Percentiles rank a stretch among this genome's conserved stretches.
These are phyloP conservation scores for Phortica variegata DNA, from an alignment of 1,140 invertebrate genomes.

Conservation along the genomic window DNA sequence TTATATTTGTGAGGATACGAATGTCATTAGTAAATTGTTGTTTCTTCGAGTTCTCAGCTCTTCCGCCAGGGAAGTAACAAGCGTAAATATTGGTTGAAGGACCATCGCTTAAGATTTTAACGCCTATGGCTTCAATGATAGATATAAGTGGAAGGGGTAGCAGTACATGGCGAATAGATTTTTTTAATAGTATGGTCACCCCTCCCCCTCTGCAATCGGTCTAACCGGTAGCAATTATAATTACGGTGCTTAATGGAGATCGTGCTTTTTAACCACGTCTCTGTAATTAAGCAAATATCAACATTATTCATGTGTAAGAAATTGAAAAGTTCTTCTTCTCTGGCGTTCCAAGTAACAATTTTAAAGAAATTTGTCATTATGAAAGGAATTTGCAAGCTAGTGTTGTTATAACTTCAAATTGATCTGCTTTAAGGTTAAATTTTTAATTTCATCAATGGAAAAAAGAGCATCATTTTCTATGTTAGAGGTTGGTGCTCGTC, in stretches of 20 bases:
- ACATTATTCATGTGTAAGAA: neutral
- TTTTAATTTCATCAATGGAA: constrained; percentile 6
- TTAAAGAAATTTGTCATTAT: constrained; percentile 5
- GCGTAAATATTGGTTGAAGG: constrained; percentile 1
- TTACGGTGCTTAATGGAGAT: too few relatives aligned
- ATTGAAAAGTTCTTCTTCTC: neutral
- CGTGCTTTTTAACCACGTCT: too few relatives aligned
- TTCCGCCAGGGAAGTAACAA: constrained; percentile 1
- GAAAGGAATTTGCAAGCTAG: constrained; percentile 5
- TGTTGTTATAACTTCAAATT: constrained; percentile 8
- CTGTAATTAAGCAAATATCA: too few relatives aligned
- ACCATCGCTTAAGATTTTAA: constrained; percentile 1
- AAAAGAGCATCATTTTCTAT: constrained; percentile 2
- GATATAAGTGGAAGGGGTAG: constrained; percentile 2
- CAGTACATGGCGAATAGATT: constrained; percentile 2
- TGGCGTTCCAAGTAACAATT: constrained; percentile 11
- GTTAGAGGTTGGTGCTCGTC: too few relatives aligned
- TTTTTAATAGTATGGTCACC: constrained; percentile 1
- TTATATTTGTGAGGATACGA: constrained; percentile 5
- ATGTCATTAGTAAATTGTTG: constrained; percentile 4
- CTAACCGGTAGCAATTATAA: too few relatives aligned
- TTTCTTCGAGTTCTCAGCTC: neutral
- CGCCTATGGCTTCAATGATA: constrained; percentile 5
- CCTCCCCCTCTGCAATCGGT: too few relatives aligned
- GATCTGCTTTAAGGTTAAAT: constrained; percentile 7